Evolutionary conservation across 2,797 vertebrate species (phyloP).

Genomic region (Cyclura pinguis): DNA sequence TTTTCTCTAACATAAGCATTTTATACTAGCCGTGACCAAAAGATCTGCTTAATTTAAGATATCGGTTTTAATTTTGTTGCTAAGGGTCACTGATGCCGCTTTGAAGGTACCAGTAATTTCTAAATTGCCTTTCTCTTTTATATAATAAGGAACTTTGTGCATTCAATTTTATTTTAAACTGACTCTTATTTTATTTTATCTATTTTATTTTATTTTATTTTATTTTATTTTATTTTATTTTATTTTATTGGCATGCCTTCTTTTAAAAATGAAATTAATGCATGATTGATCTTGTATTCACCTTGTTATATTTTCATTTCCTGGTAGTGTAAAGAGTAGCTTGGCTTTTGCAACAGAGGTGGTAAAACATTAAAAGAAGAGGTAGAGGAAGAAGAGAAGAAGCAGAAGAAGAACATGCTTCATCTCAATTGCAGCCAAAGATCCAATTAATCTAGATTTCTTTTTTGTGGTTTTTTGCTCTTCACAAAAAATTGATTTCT

Average conservation of each 20-base stretch:
- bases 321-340: neutral
- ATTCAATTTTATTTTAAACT: conserved; percentile 32
- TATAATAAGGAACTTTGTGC: conserved; percentile 2
- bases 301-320: conserved; percentile 21
- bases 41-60: conserved; percentile 11
- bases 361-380: neutral
- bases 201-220: conserved; percentile 25
- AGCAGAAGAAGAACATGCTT: too few relatives aligned
- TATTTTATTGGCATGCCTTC: conserved; percentile 19
- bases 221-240: neutral
- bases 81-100: conserved; percentile 4
- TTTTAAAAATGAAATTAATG: conserved; percentile 23
- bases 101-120: conserved; percentile 33
- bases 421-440: neutral
- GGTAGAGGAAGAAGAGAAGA: too few relatives aligned
- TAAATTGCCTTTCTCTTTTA: conserved; percentile 43
- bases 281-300: conserved; percentile 37
- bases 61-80: conserved; percentile 24
- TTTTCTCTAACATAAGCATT: conserved; percentile 25
- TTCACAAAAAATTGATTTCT: too few relatives aligned
- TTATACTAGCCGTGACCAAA: neutral
- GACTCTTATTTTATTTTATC: neutral
- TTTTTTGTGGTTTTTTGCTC: neutral
- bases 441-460: neutral
- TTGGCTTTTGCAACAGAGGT: neutral